Evolutionary conservation across 2,888 invertebrate species (phyloP).

Genomic region (Drosophila cognata): DNA sequence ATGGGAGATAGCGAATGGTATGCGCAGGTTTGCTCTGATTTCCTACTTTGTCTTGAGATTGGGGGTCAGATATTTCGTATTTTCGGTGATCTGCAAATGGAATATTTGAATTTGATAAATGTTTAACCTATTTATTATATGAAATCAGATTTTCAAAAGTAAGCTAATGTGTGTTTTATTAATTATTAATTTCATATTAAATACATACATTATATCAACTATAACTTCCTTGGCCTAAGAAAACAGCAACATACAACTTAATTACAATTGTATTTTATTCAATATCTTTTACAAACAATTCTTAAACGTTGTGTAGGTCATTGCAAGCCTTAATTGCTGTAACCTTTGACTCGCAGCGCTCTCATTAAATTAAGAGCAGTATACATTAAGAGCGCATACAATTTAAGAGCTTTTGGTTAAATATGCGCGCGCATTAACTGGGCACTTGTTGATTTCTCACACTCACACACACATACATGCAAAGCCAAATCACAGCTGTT

Average conservation of each 20-base stretch:
- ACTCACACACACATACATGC: conserved; percentile 17
- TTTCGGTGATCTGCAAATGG: conserved; percentile 11
- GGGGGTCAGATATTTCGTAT: background rate
- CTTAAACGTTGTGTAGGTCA: background rate
- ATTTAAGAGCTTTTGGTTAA: conserved; percentile 18
- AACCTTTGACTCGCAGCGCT: conserved; percentile 5
- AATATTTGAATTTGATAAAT: background rate
- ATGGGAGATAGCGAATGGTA: background rate
- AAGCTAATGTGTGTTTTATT: background rate
- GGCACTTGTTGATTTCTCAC: conserved; percentile 75
- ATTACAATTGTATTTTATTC: background rate
- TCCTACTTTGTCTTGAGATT: background rate
- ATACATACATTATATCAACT: background rate
- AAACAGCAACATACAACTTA: background rate
- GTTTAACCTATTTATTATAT: background rate
- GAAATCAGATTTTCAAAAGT: background rate
- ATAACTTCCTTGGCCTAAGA: background rate
- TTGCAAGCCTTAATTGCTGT: conserved; percentile 2
- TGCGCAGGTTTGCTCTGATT: conserved; percentile 31
- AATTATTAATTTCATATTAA: background rate
- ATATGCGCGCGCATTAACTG: conserved; percentile 63
- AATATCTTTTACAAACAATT: background rate
- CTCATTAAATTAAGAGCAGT: conserved; percentile 31
- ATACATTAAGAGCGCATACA: conserved; percentile 32
- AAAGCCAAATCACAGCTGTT: conserved; percentile 59